Evolutionary conservation across 2,113 vertebrate genomes (phyloP).

Genomic region (Myxocyprinus asiaticus): DNA sequence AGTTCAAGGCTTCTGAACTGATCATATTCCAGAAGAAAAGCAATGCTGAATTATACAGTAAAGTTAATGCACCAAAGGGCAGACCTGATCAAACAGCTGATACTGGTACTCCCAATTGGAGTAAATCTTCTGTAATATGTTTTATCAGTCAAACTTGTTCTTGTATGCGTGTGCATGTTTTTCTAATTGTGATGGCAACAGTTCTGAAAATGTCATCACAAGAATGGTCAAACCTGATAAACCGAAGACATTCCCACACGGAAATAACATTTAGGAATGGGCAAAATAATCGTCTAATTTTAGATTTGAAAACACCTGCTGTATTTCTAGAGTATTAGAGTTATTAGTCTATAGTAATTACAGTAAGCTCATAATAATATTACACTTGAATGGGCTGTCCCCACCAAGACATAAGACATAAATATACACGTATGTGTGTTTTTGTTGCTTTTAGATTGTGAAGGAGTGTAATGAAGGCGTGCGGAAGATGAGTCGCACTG

Average conservation of each 20-base stretch:
- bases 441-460: constrained; percentile 80
- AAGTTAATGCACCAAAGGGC: too few species aligned
- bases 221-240: constrained; percentile 4
- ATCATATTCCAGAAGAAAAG: too few species aligned
- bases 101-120: neutral
- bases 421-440: neutral
- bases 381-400: neutral
- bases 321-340: neutral
- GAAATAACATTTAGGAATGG: neutral
- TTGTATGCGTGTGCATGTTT: constrained; percentile 1
- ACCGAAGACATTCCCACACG: neutral
- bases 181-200: neutral
- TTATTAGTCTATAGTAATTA: neutral
- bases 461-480: constrained; percentile 94
- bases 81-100: too few species aligned
- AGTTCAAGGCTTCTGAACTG: too few species aligned
- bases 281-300: constrained; percentile 2
- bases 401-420: neutral
- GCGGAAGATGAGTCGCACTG: constrained; percentile 94
- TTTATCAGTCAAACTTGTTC: neutral
- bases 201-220: neutral
- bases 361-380: neutral
- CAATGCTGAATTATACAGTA: too few species aligned
- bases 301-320: neutral
- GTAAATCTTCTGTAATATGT: neutral